Evolutionary conservation across 2,113 vertebrate genomes (phyloP).

Genomic region (Elachura formosa): DNA sequence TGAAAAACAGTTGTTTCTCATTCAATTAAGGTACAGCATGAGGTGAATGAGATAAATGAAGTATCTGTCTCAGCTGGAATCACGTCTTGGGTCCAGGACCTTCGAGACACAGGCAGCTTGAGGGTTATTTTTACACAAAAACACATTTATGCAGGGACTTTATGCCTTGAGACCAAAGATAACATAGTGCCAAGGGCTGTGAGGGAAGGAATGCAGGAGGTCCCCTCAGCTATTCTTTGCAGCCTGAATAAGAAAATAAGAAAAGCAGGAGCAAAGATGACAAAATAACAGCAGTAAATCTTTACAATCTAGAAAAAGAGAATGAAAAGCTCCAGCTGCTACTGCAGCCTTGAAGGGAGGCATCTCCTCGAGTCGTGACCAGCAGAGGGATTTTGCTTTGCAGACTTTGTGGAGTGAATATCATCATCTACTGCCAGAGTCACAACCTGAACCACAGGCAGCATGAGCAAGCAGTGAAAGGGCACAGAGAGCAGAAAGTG

Average conservation of each 20-base stretch:
- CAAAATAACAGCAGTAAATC: not conserved
- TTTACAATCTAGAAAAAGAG: not conserved
- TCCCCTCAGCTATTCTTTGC: not conserved
- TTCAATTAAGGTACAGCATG: not conserved
- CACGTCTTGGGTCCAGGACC: not conserved
- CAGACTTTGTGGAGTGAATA: not conserved
- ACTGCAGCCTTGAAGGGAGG: not conserved
- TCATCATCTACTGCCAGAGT: not conserved
- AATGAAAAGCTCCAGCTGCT: not conserved
- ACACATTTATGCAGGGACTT: not conserved
- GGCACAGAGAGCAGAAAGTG: not conserved
- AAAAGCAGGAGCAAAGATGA: not conserved
- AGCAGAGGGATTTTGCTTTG: not conserved
- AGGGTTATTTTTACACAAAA: not conserved
- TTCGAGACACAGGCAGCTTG: not conserved
- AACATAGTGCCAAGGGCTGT: fast-evolving
- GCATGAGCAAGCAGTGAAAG: fast-evolving
- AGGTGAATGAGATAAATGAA: not conserved
- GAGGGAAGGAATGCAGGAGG: not conserved
- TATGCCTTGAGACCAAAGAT: not conserved
- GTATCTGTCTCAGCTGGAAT: not conserved
- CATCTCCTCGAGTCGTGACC: not conserved
- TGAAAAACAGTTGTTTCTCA: not conserved
- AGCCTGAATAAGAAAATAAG: not conserved
- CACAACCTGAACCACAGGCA: not conserved